Conservation (phyloP, 2,797 vertebrate species). For the Erethizon dorsatum region DNA sequence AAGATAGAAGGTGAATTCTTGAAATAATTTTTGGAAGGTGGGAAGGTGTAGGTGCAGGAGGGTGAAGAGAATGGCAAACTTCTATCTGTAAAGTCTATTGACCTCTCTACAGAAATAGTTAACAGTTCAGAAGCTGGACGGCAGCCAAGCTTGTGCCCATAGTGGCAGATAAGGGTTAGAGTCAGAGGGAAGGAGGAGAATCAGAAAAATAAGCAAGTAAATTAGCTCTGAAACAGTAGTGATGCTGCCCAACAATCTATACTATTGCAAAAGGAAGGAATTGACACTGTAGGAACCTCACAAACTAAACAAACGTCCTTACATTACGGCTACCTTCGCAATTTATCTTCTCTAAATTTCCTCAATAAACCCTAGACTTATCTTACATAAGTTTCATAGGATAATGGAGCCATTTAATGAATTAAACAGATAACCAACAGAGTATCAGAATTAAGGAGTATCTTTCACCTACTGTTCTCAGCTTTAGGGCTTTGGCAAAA, state of each 20-base stretch:
- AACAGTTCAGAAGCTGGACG: neutral
- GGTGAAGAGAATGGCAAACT: neutral
- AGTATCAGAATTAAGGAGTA: neutral
- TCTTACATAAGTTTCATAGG: neutral
- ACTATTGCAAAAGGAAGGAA: neutral
- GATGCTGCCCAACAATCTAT: neutral
- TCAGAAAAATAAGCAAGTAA: neutral
- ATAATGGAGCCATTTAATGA: neutral
- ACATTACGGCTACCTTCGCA: neutral
- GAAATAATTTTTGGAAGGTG: neutral
- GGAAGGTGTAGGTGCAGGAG: neutral
- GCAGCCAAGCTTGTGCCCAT: neutral
- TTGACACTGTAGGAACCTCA: neutral
- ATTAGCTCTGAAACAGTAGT: neutral
- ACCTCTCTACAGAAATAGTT: neutral
- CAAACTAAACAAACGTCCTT: neutral
- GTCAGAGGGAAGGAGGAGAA: neutral
- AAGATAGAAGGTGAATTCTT: neutral
- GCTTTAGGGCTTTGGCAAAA: slow-evolving; percentile 26
- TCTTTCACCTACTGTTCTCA: neutral
- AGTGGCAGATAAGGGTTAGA: neutral
- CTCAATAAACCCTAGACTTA: neutral
- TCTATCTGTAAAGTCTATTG: neutral
- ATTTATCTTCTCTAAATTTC: neutral
- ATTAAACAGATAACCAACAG: neutral